A percentile compares a stretch with the other conserved stretches of the same genome.
Conservation (phyloP, 2,888 invertebrate genomes). For the Tenthredo amoena region DNA sequence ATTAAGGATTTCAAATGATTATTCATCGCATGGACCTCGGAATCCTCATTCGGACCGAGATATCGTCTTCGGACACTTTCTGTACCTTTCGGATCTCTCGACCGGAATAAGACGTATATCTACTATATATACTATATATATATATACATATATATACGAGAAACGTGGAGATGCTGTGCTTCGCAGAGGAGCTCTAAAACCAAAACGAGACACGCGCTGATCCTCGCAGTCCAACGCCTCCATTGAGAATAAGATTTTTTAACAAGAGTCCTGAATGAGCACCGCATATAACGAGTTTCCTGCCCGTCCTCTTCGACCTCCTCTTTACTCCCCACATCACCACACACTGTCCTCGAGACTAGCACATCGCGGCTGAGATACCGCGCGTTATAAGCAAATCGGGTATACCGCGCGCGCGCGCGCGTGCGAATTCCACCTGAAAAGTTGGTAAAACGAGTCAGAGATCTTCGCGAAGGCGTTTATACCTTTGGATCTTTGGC, state of each 20-base stretch:
- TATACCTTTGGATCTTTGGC: not conserved
- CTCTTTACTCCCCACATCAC: conserved; percentile 23
- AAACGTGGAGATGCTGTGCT: conserved; percentile 10
- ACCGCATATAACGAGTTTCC: conserved; percentile 52
- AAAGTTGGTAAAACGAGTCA: conserved; percentile 31
- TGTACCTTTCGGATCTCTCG: not conserved
- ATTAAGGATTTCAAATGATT: not conserved
- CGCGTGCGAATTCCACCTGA: conserved; percentile 34
- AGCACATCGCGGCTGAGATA: conserved; percentile 35
- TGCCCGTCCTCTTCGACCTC: conserved; percentile 41
- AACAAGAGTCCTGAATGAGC: conserved; percentile 45
- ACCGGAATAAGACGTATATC: not conserved
- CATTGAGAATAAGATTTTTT: conserved; percentile 49
- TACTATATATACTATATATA: no score
- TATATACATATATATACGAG: not conserved
- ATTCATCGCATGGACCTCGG: not conserved
- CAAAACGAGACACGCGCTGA: not conserved
- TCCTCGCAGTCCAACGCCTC: conserved; percentile 24
- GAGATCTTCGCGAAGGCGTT: not conserved
- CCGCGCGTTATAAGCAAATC: conserved; percentile 45
- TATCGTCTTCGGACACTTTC: not conserved
- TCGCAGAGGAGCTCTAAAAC: conserved; percentile 7
- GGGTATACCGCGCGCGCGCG: conserved; percentile 22
- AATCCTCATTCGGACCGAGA: no score
- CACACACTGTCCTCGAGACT: conserved; percentile 38